These are phyloP conservation scores for Plecotus auritus DNA, from an alignment of 2,113 vertebrate genomes.

Conservation along the genomic window DNA sequence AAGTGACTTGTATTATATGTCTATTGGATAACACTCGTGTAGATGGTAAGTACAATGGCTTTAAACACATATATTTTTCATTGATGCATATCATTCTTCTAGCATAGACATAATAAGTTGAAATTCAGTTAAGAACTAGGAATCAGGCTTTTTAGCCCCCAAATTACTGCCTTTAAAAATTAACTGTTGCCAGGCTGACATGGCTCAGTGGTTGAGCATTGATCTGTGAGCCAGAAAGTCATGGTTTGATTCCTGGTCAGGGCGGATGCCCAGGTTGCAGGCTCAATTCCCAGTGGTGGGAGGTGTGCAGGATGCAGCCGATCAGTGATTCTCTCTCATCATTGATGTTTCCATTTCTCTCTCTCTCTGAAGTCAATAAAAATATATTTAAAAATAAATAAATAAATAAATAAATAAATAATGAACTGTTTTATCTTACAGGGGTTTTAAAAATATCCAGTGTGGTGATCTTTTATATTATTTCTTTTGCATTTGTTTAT, in stretches of 20 bases:
- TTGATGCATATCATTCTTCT: not conserved
- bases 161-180: constrained; percentile 15
- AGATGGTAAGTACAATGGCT: not conserved
- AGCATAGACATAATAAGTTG: not conserved
- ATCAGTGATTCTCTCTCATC: not conserved
- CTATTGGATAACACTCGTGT: not conserved
- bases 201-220: not conserved
- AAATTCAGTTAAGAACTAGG: not conserved
- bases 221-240: not conserved
- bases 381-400: too few relatives aligned
- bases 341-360: not conserved
- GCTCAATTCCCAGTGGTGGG: too few relatives aligned
- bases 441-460: not conserved
- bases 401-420: not conserved
- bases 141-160: not conserved
- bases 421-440: not conserved
- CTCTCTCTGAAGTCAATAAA: not conserved
- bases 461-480: not conserved
- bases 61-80: not conserved
- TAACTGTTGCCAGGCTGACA: not conserved
- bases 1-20: not conserved
- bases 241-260: not conserved
- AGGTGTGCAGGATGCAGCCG: not conserved
- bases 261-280: not conserved
- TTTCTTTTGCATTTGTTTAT: constrained; percentile 21